A percentile compares a stretch with the other conserved stretches of the same genome.
Evolutionary conservation across 2,888 invertebrate species (phyloP).

Genomic region (Neuroscelio doddi): DNA sequence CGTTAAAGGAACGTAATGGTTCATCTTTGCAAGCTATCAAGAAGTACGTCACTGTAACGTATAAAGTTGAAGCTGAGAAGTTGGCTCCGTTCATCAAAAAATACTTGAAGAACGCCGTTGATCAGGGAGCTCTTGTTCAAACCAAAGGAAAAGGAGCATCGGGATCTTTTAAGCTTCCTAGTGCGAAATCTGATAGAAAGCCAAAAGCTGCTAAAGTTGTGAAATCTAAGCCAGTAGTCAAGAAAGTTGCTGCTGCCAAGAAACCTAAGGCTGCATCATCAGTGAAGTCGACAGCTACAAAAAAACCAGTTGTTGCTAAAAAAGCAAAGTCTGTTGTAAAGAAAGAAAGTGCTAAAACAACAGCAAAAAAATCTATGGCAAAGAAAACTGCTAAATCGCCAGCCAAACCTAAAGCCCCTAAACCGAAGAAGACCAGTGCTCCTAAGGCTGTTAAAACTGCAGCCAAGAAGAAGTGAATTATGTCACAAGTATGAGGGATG

Average conservation of each 20-base stretch:
- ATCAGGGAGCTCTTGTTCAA: slow-evolving; percentile 73
- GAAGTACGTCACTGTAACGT: slow-evolving; percentile 77
- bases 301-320: slow-evolving; percentile 2
- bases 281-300: no score
- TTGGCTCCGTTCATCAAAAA: slow-evolving; percentile 76
- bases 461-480: slow-evolving; percentile 4
- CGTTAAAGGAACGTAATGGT: slow-evolving; percentile 75
- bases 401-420: slow-evolving; percentile 8
- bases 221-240: slow-evolving; percentile 13
- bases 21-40: no score
- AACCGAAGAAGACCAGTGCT: slow-evolving; percentile 6
- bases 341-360: not conserved
- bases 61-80: slow-evolving; percentile 76
- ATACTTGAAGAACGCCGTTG: slow-evolving; percentile 75
- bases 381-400: slow-evolving; percentile 44
- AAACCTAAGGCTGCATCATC: no score
- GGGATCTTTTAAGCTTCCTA: slow-evolving; percentile 73
- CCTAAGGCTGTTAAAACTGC: slow-evolving; percentile 5
- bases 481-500: no score
- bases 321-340: slow-evolving; percentile 13
- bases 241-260: slow-evolving; percentile 12
- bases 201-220: slow-evolving; percentile 1
- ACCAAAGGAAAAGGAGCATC: slow-evolving; percentile 75
- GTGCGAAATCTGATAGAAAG: slow-evolving; percentile 39
- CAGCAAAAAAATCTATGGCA: slow-evolving; percentile 25